Percentiles rank a stretch among this genome's conserved stretches.
Evolutionary conservation across 2,888 invertebrate species (phyloP).

Genomic region (Erannis defoliaria): DNA sequence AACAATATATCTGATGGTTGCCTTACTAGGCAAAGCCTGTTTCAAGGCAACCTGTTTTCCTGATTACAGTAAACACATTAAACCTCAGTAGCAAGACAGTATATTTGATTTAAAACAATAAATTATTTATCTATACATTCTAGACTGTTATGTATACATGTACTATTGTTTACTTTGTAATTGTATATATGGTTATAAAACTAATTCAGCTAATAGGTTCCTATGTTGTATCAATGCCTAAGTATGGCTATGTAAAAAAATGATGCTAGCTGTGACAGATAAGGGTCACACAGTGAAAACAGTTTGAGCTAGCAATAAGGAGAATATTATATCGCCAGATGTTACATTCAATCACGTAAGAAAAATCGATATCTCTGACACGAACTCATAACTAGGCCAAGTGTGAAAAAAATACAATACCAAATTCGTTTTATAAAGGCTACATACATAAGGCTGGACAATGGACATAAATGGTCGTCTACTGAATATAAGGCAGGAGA

Average conservation of each 20-base stretch:
- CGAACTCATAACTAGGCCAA: slow-evolving; percentile 49
- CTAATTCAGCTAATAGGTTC: too few relatives aligned
- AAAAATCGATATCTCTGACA: slow-evolving; percentile 41
- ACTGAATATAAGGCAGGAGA: slow-evolving; percentile 32
- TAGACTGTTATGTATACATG: too few relatives aligned
- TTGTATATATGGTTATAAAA: too few relatives aligned
- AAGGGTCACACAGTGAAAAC: slow-evolving; percentile 8
- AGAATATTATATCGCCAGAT: slow-evolving; percentile 24
- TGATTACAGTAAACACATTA: too few relatives aligned
- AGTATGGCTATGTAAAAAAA: neutral
- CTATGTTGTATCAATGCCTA: neutral
- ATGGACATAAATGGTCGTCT: slow-evolving; percentile 56
- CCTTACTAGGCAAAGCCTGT: too few relatives aligned
- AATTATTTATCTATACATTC: too few relatives aligned
- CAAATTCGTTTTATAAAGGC: slow-evolving; percentile 55
- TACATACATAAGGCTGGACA: slow-evolving; percentile 53
- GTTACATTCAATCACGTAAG: slow-evolving; percentile 13
- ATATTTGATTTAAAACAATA: too few relatives aligned
- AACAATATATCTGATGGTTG: too few relatives aligned
- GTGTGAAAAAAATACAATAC: slow-evolving; percentile 42
- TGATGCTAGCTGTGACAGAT: neutral
- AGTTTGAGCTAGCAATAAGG: too few relatives aligned
- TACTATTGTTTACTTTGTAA: too few relatives aligned
- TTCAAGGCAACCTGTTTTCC: too few relatives aligned
- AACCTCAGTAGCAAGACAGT: too few relatives aligned